A percentile compares a stretch with the other conserved stretches of the same genome.
These are phyloP conservation scores for Proales similis DNA, from an alignment of 1,140 invertebrate species.

Conservation along the genomic window DNA sequence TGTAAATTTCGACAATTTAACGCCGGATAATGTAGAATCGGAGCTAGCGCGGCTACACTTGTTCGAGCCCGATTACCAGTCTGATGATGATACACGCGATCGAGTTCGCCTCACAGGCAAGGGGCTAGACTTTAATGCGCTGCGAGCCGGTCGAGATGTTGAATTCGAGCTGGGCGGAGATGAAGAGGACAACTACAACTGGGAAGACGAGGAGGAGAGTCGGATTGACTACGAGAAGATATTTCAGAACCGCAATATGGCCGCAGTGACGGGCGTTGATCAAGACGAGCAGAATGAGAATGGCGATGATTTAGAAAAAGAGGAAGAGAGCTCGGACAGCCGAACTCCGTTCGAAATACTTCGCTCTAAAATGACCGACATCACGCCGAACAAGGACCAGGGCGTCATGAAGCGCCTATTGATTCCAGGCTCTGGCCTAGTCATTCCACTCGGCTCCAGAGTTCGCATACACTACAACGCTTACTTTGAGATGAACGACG, in stretches of 20 bases:
- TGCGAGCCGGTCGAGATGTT: conserved; percentile 22
- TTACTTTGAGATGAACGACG: conserved; percentile 37
- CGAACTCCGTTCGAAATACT: conserved; percentile 31
- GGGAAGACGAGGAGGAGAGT: conserved; percentile 19
- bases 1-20: conserved; percentile 14
- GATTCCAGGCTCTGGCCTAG: conserved; percentile 6
- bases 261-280: neutral
- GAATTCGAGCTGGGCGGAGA: conserved; percentile 20
- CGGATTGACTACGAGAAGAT: conserved; percentile 35
- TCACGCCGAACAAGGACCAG: conserved; percentile 10
- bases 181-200: conserved; percentile 27
- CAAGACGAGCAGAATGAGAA: neutral
- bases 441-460: neutral
- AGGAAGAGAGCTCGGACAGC: conserved; percentile 6
- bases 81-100: conserved; percentile 26
- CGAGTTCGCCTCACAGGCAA: conserved; percentile 20
- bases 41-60: conserved; percentile 18
- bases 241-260: conserved; percentile 8
- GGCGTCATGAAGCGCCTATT: conserved; percentile 7
- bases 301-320: conserved; percentile 4
- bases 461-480: conserved; percentile 36
- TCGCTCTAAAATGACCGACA: conserved; percentile 26
- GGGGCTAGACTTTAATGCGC: conserved; percentile 22
- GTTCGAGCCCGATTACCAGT: conserved; percentile 25
- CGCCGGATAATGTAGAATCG: conserved; percentile 29